Base-by-base conservation (phyloP, 2,888 invertebrate genomes). In the Ochropacha duplaris region DNA sequence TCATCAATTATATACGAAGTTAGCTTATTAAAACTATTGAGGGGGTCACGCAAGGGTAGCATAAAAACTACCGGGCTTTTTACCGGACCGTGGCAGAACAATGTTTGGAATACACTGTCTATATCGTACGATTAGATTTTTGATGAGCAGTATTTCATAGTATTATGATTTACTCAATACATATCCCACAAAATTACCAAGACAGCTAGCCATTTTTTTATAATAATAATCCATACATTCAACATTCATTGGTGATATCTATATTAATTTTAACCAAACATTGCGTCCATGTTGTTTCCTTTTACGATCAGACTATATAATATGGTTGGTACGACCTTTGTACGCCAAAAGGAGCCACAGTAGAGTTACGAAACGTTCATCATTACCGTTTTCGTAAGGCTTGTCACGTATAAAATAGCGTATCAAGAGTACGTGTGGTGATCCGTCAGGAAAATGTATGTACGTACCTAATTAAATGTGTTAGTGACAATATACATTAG, bases 401-500 rank as follows among this genome's bases (percentile, higher is more conserved):
- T 51, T 26, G 28, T 51, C 51, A 51, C 51, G 51, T 51, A 51
- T 51, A 22, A 51, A 26, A 51, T 51, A 51, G 51, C 51, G 26
- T 51, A 28, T 51, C 51, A 51, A 19, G 28, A 51, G 19, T 28
- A 28, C 26, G 28, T 51, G 28, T 28, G 51, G 51, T 51, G 28
- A 51, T 51, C 26, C 51, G 16, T 44, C 44, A 44, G 19, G 44
- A 24, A 36, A 52, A 54, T 28, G 22, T 49, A 55, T 60, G 60
- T 61, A 50, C 31, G 60, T 61, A 50, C 28, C 57, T 50, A 56
- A 34, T 28, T 28, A 44, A n/a, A n/a, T n/a, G n/a, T n/a, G 44
- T 1, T 19, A 44, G 19, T 44, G 44, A 19, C 44, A 44, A 19
- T 44, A 19, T 19, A 6, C 4, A 44, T n/a, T 44, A 19, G 19